These are phyloP conservation scores for Ptychobarbus kaznakovi DNA, from an alignment of 2,797 vertebrate species.

Conservation along the genomic window DNA sequence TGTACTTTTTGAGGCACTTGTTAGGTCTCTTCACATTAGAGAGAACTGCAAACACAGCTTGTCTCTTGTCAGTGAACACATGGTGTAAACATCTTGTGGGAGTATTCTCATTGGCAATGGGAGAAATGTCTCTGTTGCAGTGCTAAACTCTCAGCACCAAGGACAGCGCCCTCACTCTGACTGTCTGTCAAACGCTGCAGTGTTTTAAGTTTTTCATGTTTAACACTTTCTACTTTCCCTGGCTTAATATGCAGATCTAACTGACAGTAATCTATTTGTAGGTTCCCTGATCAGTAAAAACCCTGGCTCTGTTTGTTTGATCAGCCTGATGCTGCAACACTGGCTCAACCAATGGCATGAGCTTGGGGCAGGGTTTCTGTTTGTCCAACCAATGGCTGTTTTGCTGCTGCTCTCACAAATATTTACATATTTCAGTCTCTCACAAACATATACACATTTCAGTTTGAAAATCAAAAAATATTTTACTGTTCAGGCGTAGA, in stretches of 20 bases:
- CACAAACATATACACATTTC: not conserved
- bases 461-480: not conserved
- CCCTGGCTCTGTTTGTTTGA: not conserved
- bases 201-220: not conserved
- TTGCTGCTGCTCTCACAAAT: not conserved
- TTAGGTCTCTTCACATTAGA: not conserved
- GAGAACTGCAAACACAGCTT: not conserved
- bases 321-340: not conserved
- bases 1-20: not conserved
- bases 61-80: slow-evolving; percentile 12
- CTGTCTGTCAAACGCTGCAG: not conserved
- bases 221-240: not conserved
- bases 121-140: not conserved
- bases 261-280: too few relatives aligned
- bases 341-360: not conserved
- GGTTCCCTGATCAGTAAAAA: not conserved
- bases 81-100: slow-evolving; percentile 24
- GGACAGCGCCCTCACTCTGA: slow-evolving; percentile 63
- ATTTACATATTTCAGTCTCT: not conserved
- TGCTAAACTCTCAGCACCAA: slow-evolving; percentile 51
- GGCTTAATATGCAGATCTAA: not conserved
- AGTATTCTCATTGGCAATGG: not conserved
- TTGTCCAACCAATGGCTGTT: not conserved
- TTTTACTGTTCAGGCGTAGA: not conserved
- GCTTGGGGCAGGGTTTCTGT: not conserved